These are phyloP conservation scores for Archegozetes longisetosus DNA, from an alignment of 1,140 invertebrate genomes.

Conservation along the genomic window DNA sequence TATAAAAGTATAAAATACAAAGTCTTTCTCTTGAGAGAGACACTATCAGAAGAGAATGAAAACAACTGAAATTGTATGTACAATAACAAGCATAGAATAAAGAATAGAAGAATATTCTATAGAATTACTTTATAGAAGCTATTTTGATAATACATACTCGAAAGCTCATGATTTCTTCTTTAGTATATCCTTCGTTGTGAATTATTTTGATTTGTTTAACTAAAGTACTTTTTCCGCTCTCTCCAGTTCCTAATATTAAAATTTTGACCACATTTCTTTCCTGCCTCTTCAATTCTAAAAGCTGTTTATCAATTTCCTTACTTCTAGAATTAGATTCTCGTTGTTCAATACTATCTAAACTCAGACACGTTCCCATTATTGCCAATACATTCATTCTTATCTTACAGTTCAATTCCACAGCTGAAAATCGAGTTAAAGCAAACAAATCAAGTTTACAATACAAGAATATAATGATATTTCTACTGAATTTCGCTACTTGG, in stretches of 20 bases:
- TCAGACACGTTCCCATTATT: constrained; percentile 35
- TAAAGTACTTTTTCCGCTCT: constrained; percentile 50
- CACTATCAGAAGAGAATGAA: not conserved
- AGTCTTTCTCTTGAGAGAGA: no score
- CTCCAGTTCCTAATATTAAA: constrained; percentile 39
- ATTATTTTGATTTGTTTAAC: constrained; percentile 61
- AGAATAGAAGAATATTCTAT: not conserved
- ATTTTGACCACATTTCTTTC: constrained; percentile 35
- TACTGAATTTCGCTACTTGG: no score
- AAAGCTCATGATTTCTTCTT: constrained; percentile 44
- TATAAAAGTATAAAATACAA: no score
- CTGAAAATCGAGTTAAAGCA: no score
- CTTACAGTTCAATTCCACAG: no score
- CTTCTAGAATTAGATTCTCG: constrained; percentile 31
- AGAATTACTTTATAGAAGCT: no score
- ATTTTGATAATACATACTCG: constrained; percentile 26
- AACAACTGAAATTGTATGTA: not conserved
- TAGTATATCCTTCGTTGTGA: constrained; percentile 52
- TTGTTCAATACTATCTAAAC: constrained; percentile 34
- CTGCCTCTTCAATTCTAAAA: constrained; percentile 32
- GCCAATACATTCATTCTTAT: no score
- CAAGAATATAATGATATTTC: no score
- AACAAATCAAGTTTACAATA: no score
- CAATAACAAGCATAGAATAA: not conserved
- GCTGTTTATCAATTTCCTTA: constrained; percentile 33